These are phyloP conservation scores for Leptinotarsa texana DNA, from an alignment of 1,140 invertebrate genomes.

Conservation along the genomic window DNA sequence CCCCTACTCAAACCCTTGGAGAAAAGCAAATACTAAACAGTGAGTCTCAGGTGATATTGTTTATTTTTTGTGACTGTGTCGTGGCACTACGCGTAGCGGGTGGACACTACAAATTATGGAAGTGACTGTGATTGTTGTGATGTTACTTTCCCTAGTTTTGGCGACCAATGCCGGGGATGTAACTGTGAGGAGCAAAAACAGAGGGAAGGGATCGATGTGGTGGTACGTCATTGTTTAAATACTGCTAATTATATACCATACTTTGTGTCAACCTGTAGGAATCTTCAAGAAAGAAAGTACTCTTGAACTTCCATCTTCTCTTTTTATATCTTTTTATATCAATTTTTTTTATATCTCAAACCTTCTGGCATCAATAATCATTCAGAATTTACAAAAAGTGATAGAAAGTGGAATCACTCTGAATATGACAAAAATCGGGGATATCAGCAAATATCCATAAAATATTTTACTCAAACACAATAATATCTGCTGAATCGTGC, in stretches of 20 bases:
- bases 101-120: constrained; percentile 23
- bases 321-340: no score
- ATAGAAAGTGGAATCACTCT: no score
- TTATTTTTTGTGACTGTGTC: constrained; percentile 53
- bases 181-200: constrained; percentile 57
- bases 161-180: constrained; percentile 37
- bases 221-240: constrained; percentile 54
- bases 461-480: no score
- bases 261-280: no score
- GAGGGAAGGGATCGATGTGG: constrained; percentile 63
- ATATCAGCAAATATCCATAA: no score
- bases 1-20: constrained; percentile 42
- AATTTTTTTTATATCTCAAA: no score
- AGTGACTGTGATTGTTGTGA: constrained; percentile 38
- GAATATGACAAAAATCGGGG: no score
- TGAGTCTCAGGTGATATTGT: constrained; percentile 53
- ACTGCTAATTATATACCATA: background rate
- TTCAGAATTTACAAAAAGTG: no score
- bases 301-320: no score
- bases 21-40: constrained; percentile 49
- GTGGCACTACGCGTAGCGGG: constrained; percentile 35
- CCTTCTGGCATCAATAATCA: no score
- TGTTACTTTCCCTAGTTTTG: constrained; percentile 36
- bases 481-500: no score
- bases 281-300: no score